These are phyloP conservation scores for Spermophilus dauricus DNA, from an alignment of 2,113 vertebrate species.

Conservation along the genomic window DNA sequence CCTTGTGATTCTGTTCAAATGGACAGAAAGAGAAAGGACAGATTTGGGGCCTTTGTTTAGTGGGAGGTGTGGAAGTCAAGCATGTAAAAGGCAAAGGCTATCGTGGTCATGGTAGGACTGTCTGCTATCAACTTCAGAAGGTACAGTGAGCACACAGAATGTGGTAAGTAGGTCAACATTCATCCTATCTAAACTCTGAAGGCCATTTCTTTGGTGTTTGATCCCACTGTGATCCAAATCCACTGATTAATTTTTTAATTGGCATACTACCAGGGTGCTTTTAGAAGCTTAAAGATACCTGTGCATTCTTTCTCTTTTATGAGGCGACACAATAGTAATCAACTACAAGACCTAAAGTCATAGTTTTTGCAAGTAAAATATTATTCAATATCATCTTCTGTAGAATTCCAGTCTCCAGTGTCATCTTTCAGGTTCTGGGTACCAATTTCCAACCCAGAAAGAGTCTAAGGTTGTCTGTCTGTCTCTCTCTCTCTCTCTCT, in stretches of 20 bases:
- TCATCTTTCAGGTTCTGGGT: slow-evolving; percentile 3
- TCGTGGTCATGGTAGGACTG: background rate
- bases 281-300: background rate
- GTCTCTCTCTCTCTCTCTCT: no score
- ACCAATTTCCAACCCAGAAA: background rate
- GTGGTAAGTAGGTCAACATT: background rate
- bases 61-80: background rate
- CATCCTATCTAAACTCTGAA: background rate
- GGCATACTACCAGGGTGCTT: background rate
- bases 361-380: slow-evolving; percentile 37
- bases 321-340: background rate
- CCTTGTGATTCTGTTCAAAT: background rate
- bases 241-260: background rate
- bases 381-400: background rate
- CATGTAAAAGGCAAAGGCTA: background rate
- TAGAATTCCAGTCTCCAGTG: background rate
- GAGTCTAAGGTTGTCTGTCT: background rate
- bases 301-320: background rate
- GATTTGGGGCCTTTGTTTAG: background rate
- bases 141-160: background rate
- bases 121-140: background rate
- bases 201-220: slow-evolving; percentile 11
- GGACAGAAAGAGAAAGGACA: background rate
- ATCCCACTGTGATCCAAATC: background rate
- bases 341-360: background rate